Base-by-base conservation (phyloP, 1,140 invertebrate species). In the Prorops nasuta region DNA sequence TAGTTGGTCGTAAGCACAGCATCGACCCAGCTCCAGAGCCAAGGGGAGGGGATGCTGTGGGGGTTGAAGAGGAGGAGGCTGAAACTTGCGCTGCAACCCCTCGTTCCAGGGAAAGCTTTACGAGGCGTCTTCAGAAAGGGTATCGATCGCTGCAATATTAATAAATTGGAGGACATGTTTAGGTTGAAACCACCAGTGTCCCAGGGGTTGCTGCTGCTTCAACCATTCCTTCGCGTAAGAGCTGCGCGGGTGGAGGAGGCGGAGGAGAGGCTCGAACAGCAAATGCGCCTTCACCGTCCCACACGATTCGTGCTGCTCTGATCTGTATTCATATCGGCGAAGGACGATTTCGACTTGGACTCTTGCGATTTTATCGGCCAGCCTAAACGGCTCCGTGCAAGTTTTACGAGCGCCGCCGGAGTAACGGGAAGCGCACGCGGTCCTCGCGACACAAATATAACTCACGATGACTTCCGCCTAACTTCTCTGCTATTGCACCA, bases 21-120 rank as follows among this genome's bases (percentile, higher is more conserved):
- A 66, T 66, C 64, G 65, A 66, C 63, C 63, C 61, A 36, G 44
- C 44, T 49, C 44, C 36, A 38, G 20, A n/a, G n/a, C n/a, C n/a
- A n/a, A n/a, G n/a, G n/a, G n/a, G n/a, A n/a, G n/a, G n/a, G n/a
- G n/a, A n/a, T n/a, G n/a, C n/a, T n/a, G n/a, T n/a, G n/a, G n/a
- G n/a, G n/a, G n/a, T n/a, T n/a, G n/a, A n/a, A n/a, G n/a, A n/a
- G n/a, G n/a, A n/a, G 24, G 24, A 28, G 24, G 24, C 4, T 10
- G 24, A 28, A 28, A 28, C 10, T 45, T 14, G 14, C 17, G 28
- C n/a, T 17, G 28, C 32, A 31, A 24, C 28, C n/a, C n/a, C n/a
- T n/a, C n/a, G n/a, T n/a, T n/a, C n/a, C n/a, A n/a, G n/a, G n/a
- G n/a, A n/a, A n/a, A n/a, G n/a, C n/a, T n/a, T n/a, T n/a, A n/a